Evolutionary conservation across 2,888 invertebrate species (phyloP), one percentile per base, ranked within the genome.

Genomic region (Andrena marginata): DNA sequence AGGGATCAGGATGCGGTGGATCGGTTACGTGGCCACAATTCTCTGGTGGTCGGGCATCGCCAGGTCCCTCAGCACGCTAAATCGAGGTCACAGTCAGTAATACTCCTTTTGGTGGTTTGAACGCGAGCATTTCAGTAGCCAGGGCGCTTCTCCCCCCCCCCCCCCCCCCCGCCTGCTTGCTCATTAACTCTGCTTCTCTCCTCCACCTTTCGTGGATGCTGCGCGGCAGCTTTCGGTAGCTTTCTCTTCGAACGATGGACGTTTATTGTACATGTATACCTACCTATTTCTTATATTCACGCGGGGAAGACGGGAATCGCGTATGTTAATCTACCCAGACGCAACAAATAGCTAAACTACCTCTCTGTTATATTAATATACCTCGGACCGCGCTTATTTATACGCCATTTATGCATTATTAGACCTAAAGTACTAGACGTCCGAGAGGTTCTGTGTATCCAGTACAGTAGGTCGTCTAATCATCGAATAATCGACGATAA

Each of bases 1-100:
- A 93, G 93, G 93, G 93, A 92, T 92, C 94, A 94, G 94, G 91
- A 94, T 94, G 94, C 94, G 93, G 93, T 93, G 94, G 94, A 93
- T 94, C 92, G 94, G 94, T 92, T 93, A 92, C 92, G 92, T 94
- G 92, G 92, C 93, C 90, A 93, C 93, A 91, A 93, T 94, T 92
- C 94, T 94, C 91, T 94, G 94, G 94, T 94, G 94, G 94, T 94
- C 93, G 90, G 93, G 93, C 92, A 93, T 93, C 92, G 93, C 93
- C 92, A 93, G 93, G 90, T 92, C 93, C 90, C 92, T 94, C 91
- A 94, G 93, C 90, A 93, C 94, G 83, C 92, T 94, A 91, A 94
- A 94, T 94, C 94, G 94, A 94, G 94, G 94, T 93, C 92, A 93
- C 92, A 93, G 93, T 92, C 88, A 92, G 92, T 93, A 92, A 90